Evolutionary conservation across 2,797 vertebrate species (phyloP).

Genomic region (Tamandua tetradactyla): DNA sequence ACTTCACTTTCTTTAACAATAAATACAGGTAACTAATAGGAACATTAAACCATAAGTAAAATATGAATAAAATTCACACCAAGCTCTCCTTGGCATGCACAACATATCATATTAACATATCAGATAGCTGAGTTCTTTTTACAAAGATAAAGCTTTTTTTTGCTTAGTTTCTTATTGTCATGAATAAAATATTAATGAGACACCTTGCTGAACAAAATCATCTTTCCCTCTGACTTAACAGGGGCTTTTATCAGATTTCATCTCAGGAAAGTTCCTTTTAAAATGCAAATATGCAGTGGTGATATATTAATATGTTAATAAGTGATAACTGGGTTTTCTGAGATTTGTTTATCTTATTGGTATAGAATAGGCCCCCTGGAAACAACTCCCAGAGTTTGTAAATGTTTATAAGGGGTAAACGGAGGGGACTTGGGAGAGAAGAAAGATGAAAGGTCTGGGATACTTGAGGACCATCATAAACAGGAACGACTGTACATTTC

Average conservation of each 20-base stretch:
- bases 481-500: not conserved
- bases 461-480: not conserved
- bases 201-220: slow-evolving; percentile 26
- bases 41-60: slow-evolving; percentile 13
- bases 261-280: slow-evolving; percentile 38
- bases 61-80: slow-evolving; percentile 13
- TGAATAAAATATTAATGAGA: slow-evolving; percentile 40
- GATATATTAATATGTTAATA: slow-evolving; percentile 18
- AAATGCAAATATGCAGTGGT: slow-evolving; percentile 21
- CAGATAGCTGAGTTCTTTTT: not conserved
- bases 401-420: not conserved
- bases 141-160: slow-evolving; percentile 12
- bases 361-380: not conserved
- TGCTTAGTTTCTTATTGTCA: slow-evolving; percentile 4
- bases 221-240: not conserved
- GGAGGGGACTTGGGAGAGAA: not conserved
- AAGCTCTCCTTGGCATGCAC: not conserved
- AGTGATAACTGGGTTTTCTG: slow-evolving; percentile 22
- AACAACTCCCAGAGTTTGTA: not conserved
- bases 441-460: not conserved
- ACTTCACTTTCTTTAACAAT: slow-evolving; percentile 49
- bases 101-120: not conserved
- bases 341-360: slow-evolving; percentile 4
- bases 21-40: slow-evolving; percentile 22
- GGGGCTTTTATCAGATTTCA: slow-evolving; percentile 34